These are phyloP conservation scores for Drosophila grimshawi DNA, from an alignment of 1,140 invertebrate species.

Conservation along the genomic window DNA sequence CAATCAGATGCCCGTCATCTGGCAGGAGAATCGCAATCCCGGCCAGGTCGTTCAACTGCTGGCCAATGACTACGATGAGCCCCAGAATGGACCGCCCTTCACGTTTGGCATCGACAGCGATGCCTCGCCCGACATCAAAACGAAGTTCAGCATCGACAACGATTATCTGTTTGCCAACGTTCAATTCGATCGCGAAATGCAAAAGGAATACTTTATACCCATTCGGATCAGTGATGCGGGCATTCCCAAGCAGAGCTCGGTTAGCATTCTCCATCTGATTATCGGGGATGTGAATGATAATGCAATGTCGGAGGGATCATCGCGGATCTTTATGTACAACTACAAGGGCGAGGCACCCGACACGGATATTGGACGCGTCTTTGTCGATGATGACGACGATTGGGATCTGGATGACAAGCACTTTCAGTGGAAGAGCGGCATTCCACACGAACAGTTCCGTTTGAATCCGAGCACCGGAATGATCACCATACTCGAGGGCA, in stretches of 20 bases:
- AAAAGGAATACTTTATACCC: conserved; percentile 94
- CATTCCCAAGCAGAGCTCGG: conserved; percentile 88
- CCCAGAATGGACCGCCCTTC: conserved; percentile 93
- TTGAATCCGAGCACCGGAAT: conserved; percentile 90
- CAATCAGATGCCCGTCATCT: conserved; percentile 91
- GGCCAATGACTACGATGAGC: conserved; percentile 92
- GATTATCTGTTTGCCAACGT: conserved; percentile 87
- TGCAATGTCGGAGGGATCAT: conserved; percentile 91
- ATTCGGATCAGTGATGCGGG: conserved; percentile 95
- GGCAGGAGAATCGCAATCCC: conserved; percentile 91
- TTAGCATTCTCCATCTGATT: conserved; percentile 92
- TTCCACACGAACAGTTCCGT: conserved; percentile 87
- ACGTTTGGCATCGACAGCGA: conserved; percentile 89
- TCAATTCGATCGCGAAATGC: conserved; percentile 94
- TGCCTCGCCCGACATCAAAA: conserved; percentile 88
- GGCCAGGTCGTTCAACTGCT: conserved; percentile 89
- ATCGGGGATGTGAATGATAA: conserved; percentile 97
- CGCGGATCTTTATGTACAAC: conserved; percentile 96
- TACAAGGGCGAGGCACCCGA: conserved; percentile 91
- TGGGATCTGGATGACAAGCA: conserved; percentile 96
- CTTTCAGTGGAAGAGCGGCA: conserved; percentile 88
- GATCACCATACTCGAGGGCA: conserved; percentile 92
- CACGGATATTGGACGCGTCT: conserved; percentile 94
- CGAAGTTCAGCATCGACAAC: conserved; percentile 89
- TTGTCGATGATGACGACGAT: conserved; percentile 95